A percentile compares a stretch with the other conserved stretches of the same genome.
Evolutionary conservation across 2,888 invertebrate genomes (phyloP).

Genomic region (Oligia fasciuncula): DNA sequence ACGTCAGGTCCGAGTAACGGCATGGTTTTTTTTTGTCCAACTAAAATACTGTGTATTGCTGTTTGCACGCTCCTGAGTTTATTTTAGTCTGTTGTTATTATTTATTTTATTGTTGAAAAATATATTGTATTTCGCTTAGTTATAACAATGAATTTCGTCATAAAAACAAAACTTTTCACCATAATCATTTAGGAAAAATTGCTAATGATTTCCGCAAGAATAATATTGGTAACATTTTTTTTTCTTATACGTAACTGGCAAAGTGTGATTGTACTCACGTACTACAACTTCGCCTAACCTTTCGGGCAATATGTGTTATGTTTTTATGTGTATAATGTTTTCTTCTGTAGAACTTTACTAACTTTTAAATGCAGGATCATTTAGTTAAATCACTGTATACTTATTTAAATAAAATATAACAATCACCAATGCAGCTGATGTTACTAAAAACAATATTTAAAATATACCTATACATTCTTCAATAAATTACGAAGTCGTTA

Average conservation of each 20-base stretch:
- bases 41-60: constrained; percentile 30
- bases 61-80: constrained; percentile 29
- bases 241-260: not conserved
- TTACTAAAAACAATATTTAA: constrained; percentile 25
- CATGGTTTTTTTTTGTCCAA: constrained; percentile 16
- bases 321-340: not conserved
- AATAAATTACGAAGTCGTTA: constrained; percentile 20
- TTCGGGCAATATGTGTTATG: not conserved
- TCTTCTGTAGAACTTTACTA: not conserved
- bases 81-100: constrained; percentile 11
- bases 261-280: not conserved
- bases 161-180: not conserved
- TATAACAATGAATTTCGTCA: not conserved
- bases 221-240: not conserved
- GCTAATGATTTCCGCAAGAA: too few species aligned
- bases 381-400: not conserved
- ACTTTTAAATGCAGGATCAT: not conserved
- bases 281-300: not conserved
- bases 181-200: too few species aligned
- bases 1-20: constrained; percentile 48
- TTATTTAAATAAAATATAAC: not conserved
- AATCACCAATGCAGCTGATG: constrained; percentile 6
- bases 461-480: not conserved
- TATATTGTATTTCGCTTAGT: not conserved
- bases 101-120: constrained; percentile 2